Evolutionary conservation across 2,888 invertebrate species (phyloP).

Genomic region (Dichetophora obliterata): DNA sequence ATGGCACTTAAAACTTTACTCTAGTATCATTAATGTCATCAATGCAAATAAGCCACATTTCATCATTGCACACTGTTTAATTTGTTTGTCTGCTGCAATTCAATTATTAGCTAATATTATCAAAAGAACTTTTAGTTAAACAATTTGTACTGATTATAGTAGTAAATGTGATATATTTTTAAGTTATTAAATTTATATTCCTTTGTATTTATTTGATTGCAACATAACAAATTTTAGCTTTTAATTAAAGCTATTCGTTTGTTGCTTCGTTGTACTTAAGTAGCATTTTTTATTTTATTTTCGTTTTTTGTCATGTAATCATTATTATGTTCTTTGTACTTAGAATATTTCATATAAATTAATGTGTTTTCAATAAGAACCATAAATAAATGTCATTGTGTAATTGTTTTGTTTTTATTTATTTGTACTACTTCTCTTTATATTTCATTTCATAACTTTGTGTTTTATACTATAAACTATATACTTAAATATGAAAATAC

Average conservation of each 20-base stretch:
- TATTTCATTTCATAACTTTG: conserved; percentile 22
- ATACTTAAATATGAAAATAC: conserved; percentile 1
- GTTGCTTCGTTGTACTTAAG: conserved; percentile 23
- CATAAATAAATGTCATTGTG: conserved; percentile 42
- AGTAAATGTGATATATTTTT: conserved; percentile 51
- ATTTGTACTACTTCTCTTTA: conserved; percentile 4
- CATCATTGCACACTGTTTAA: background rate
- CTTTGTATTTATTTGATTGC: background rate
- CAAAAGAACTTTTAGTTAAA: conserved; percentile 5
- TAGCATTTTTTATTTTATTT: conserved; percentile 22
- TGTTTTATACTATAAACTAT: conserved; percentile 18
- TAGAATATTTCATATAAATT: background rate
- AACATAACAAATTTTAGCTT: background rate
- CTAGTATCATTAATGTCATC: too few species aligned
- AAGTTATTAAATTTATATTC: conserved; percentile 37
- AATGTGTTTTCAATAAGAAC: conserved; percentile 29
- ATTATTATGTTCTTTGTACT: conserved; percentile 15
- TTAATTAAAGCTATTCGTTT: conserved; percentile 14
- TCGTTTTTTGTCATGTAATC: conserved; percentile 24
- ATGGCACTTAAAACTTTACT: too few species aligned
- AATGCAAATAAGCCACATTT: too few species aligned
- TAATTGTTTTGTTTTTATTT: conserved; percentile 32
- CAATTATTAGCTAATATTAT: conserved; percentile 2
- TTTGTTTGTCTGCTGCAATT: conserved; percentile 4
- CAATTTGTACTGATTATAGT: conserved; percentile 46